Percentiles rank a stretch among this genome's conserved stretches.
These are phyloP conservation scores for Phengaris alcon DNA, from an alignment of 2,888 invertebrate species.

Conservation along the genomic window DNA sequence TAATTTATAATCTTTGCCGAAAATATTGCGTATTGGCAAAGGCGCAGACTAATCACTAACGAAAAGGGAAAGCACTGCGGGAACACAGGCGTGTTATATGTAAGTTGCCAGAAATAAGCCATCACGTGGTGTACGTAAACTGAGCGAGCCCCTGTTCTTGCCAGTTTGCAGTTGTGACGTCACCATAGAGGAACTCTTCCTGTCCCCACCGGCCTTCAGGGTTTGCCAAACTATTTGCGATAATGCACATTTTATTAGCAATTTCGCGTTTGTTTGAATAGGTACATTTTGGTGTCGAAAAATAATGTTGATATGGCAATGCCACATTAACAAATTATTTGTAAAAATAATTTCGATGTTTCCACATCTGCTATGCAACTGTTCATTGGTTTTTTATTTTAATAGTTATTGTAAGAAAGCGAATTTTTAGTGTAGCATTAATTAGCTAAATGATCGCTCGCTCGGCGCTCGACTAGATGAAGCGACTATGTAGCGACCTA, in stretches of 20 bases:
- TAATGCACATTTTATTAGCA: background rate
- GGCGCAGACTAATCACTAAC: background rate
- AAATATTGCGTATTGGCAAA: background rate
- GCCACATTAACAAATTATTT: background rate
- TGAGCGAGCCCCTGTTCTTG: conserved; percentile 26
- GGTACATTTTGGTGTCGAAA: conserved; percentile 4
- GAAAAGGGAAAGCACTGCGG: conserved; percentile 1
- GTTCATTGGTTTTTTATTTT: too few relatives aligned
- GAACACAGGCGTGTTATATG: conserved; percentile 9
- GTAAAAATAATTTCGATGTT: too few relatives aligned
- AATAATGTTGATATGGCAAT: background rate
- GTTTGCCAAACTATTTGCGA: conserved; percentile 15
- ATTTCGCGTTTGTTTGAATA: conserved; percentile 12
- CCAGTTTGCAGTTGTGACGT: background rate
- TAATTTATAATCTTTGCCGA: background rate
- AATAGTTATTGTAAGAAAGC: background rate
- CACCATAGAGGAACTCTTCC: conserved; percentile 28
- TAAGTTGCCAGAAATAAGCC: conserved; percentile 24
- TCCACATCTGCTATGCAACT: too few relatives aligned
- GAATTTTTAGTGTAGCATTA: background rate
- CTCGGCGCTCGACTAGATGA: too few relatives aligned
- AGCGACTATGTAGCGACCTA: too few relatives aligned
- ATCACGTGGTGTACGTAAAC: conserved; percentile 17
- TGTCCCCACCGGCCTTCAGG: background rate
- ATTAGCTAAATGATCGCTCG: too few relatives aligned